Evolutionary conservation across 2,797 vertebrate species (phyloP), one percentile per base, ranked within the genome.

Genomic region (Phalanger gymnotis): DNA sequence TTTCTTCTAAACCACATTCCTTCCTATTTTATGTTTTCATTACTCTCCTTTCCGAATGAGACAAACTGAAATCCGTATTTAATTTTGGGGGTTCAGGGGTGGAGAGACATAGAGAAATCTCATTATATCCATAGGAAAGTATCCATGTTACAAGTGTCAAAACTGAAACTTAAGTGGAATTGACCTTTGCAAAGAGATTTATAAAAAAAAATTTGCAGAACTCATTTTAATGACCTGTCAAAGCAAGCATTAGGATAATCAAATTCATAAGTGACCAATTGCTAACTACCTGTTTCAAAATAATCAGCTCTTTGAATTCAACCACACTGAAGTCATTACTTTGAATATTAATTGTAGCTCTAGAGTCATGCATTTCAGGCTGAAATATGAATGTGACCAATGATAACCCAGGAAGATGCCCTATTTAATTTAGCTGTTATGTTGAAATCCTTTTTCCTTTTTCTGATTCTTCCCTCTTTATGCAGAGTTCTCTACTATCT

Each of bases 181-280:
- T 93, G 81, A 53, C 13, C 81, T 81, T 51, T 5, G 54, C 51
- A 91, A 9, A n/a, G 81, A 53, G 34, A 94, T 81, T 94, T 94
- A 89, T 89, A 55, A 96, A 94, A 90, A 94, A 90, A 13, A 61
- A 92, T 87, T 30, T 22, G 57, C 52, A 52, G 90, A 94, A 81
- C 3, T 10, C 66, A 81, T 56, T 53, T 9, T 58, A 90, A 81
- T 30, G 53, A n/a, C 10, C 93, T 87, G 31, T 92, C 34, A 25
- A 94, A 90, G 58, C 52, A 54, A 12, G 47, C 54, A 92, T 5
- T 95, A 90, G 54, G 89, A 54, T 92, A 92, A 47, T 93, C 73
- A 87, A 95, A 90, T 91, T 91, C 54, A 52, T 91, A 94, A 96
- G 51, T 93, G 95, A 95, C 55, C 30, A 96, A 92, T 93, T 40